phyloP scores from a whole-genome alignment of 2,888 invertebrate species.

The Cheilosia vulpina region DNA sequence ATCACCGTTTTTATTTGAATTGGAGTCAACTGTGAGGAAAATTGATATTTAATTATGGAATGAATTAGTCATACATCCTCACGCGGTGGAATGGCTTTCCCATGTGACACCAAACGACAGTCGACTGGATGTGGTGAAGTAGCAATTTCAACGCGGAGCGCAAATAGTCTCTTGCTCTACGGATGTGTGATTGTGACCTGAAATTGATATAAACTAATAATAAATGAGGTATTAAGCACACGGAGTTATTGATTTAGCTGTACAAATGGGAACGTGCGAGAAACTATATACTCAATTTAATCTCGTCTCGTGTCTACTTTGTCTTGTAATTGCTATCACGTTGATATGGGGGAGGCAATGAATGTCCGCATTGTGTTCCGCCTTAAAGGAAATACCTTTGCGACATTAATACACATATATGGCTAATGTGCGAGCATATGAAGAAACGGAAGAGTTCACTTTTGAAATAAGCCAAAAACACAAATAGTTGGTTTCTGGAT shows the following conservation, averaged over 20 bases:
- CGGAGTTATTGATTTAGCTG: slow-evolving; percentile 41
- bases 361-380: slow-evolving; percentile 18
- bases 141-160: neutral
- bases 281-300: slow-evolving; percentile 43
- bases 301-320: slow-evolving; percentile 32
- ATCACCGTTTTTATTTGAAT: slow-evolving; percentile 16
- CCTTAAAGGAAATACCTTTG: neutral
- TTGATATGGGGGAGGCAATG: slow-evolving; percentile 1
- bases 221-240: slow-evolving; percentile 46
- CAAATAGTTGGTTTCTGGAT: too few relatives aligned
- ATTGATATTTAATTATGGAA: slow-evolving; percentile 66
- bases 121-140: neutral
- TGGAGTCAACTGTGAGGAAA: slow-evolving; percentile 44
- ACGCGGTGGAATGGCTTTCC: neutral
- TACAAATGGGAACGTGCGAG: slow-evolving; percentile 14
- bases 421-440: neutral
- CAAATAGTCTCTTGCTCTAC: neutral
- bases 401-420: neutral
- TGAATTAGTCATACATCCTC: slow-evolving; percentile 51
- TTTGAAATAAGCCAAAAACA: too few relatives aligned
- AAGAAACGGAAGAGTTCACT: too few relatives aligned
- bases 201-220: slow-evolving; percentile 59
- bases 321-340: slow-evolving; percentile 42
- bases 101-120: neutral
- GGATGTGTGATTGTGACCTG: neutral